phyloP scores from a whole-genome alignment of 2,888 invertebrate genomes.

The Pachycephus smyrnensis region DNA sequence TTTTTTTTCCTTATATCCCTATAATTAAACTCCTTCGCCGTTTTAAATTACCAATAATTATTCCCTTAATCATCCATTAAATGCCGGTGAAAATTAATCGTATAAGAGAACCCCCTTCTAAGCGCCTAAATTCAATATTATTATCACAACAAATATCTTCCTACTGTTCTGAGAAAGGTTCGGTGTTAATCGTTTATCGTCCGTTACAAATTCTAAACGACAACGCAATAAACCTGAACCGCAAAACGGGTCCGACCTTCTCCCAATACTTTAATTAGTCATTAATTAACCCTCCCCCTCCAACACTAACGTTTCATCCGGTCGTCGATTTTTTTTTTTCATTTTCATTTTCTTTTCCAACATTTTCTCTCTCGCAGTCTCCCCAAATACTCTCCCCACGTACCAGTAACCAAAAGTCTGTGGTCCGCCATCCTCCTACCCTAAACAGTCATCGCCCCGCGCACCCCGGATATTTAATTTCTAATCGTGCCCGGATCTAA shows the following conservation, averaged over 20 bases:
- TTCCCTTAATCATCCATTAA: slow-evolving; percentile 38
- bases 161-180: slow-evolving; percentile 50
- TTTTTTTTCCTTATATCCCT: slow-evolving; percentile 19
- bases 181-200: slow-evolving; percentile 51
- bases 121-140: slow-evolving; percentile 58
- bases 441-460: too few species aligned
- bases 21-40: slow-evolving; percentile 12
- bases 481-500: too few species aligned
- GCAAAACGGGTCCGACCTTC: too few species aligned
- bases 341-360: slow-evolving; percentile 7
- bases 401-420: too few species aligned
- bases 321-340: slow-evolving; percentile 15
- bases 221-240: too few species aligned
- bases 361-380: slow-evolving; percentile 16
- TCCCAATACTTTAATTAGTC: too few species aligned
- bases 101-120: slow-evolving; percentile 46
- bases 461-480: too few species aligned
- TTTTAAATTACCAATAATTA: slow-evolving; percentile 21
- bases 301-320: too few species aligned
- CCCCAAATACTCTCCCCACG: neutral
- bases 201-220: too few species aligned
- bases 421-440: neutral
- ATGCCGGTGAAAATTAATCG: slow-evolving; percentile 48
- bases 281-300: too few species aligned
- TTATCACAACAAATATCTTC: slow-evolving; percentile 66